Base-by-base conservation (phyloP, 2,888 invertebrate species). In the Aricia artaxerxes region DNA sequence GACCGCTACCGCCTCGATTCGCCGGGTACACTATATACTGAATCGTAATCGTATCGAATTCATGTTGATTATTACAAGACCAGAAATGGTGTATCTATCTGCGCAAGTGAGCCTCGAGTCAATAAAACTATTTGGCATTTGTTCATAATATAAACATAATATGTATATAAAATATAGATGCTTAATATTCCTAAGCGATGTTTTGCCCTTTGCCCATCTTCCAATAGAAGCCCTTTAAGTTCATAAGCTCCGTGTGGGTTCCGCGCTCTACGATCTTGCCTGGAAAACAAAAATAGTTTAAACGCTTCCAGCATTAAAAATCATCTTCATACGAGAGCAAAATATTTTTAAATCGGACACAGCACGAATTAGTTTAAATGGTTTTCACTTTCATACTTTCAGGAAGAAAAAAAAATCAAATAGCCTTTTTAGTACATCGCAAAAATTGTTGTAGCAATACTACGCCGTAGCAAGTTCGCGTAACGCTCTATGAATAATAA, bases 251-350 rank as follows among this genome's bases (percentile, higher is more conserved):
- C 1, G 95, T 92, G 84, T 97, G 97, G 1, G 96, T 96, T 64
- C 97, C 97, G 83, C 95, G 94, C 87, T 97, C 97, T 4, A 96
- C 95, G 16, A 98, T 96, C 83, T 92, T 92, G 53, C 98, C 98
- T 87, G 85, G 85, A 60, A 86, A 86, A 78, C 38, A 81, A 78
- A 44, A 79, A 24, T 44, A 64, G 69, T 31, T 64, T 11, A 64
- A 64, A 64, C 35, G 9, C 2, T 24, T 61, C 24, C 44, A 1
- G 5, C 6, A 40, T 1, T 40, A 40, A 40, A 40, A 40, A 40
- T 40, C 6, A 9, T 9, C 9, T 7, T 11, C 9, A 0, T 2
- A 9, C 49, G 9, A 2, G 3, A 49, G 49, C 0, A 11, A 11
- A 49, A 49, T 49, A 49, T 49, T 49, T 44, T 9, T 9, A 40